Percentiles rank a stretch among this genome's conserved stretches.
Conservation (phyloP, 2,888 invertebrate species). For the Trypoxylon attenuatum region DNA sequence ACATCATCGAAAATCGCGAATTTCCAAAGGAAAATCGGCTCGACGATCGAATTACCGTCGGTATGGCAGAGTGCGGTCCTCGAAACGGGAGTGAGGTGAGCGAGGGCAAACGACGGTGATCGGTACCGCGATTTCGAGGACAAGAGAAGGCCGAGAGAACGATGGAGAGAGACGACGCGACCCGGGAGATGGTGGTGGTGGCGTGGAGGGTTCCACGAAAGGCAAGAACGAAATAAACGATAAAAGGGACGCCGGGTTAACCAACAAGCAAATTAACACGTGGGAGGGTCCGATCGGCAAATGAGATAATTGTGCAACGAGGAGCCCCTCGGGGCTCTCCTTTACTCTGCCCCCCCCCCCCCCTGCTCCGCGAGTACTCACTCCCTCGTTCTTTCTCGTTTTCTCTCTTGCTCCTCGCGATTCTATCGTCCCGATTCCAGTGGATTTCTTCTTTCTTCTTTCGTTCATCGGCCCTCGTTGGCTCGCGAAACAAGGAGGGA, state of each 20-base stretch:
- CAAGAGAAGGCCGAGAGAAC: constrained; percentile 20
- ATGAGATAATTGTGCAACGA: constrained; percentile 70
- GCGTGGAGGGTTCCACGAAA: constrained; percentile 56
- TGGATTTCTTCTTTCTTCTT: too few relatives aligned
- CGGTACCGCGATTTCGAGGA: not conserved
- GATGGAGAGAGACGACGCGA: constrained; percentile 16
- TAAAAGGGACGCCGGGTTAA: constrained; percentile 59
- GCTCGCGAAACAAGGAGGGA: too few relatives aligned
- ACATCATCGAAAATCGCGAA: not conserved
- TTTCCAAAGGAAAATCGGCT: not conserved
- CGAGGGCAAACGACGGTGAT: constrained; percentile 29
- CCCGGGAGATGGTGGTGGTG: constrained; percentile 9
- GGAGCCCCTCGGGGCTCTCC: constrained; percentile 44
- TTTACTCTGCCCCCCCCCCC: constrained; percentile 1
- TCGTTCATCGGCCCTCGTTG: constrained; percentile 19
- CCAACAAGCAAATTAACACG: constrained; percentile 74
- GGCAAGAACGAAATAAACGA: constrained; percentile 61
- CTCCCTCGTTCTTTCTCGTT: constrained; percentile 8
- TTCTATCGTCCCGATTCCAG: constrained; percentile 22
- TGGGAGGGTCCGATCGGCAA: constrained; percentile 73
- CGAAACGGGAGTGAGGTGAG: constrained; percentile 19
- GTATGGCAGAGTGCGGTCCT: too few relatives aligned
- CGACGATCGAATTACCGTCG: too few relatives aligned
- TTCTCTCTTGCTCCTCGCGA: constrained; percentile 13
- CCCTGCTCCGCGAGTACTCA: too few relatives aligned